Evolutionary conservation across 2,113 vertebrate genomes (phyloP).

Genomic region (Cephalopholis sonnerati): DNA sequence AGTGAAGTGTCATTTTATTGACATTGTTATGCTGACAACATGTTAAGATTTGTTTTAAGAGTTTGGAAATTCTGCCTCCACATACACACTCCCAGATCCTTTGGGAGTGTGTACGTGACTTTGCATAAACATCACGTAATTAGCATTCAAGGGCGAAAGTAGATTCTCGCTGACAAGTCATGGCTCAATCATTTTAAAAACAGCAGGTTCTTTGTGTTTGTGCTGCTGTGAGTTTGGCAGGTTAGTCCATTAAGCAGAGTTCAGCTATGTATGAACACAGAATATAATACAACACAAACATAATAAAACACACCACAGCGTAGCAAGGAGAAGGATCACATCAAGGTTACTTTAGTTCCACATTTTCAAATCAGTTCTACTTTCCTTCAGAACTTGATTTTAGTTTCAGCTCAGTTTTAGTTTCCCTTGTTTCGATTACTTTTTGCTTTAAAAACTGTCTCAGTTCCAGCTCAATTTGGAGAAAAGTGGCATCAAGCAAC

Average conservation of each 20-base stretch:
- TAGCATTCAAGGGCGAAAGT: constrained; percentile 73
- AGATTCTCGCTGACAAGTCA: constrained; percentile 70
- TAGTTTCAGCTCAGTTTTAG: constrained; percentile 10
- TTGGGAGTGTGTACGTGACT: constrained; percentile 68
- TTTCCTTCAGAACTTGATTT: constrained; percentile 33
- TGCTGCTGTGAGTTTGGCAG: constrained; percentile 67
- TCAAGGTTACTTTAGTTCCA: constrained; percentile 69
- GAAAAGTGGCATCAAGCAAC: background rate
- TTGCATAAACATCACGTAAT: constrained; percentile 64
- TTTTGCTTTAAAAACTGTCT: background rate
- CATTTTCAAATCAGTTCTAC: constrained; percentile 53
- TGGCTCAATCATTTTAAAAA: constrained; percentile 76
- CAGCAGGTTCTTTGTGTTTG: constrained; percentile 69
- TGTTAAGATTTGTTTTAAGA: constrained; percentile 72
- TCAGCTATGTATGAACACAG: constrained; percentile 62
- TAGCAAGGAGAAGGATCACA: constrained; percentile 37
- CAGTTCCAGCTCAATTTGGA: constrained; percentile 21
- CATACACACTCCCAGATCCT: constrained; percentile 39
- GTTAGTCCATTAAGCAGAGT: constrained; percentile 79
- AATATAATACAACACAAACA: constrained; percentile 55
- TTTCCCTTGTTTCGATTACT: constrained; percentile 29
- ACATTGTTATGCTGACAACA: constrained; percentile 76
- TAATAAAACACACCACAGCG: constrained; percentile 45
- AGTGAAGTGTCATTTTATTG: constrained; percentile 73
- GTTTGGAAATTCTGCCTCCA: constrained; percentile 63